These are phyloP conservation scores for Gymnobelideus leadbeateri DNA, from an alignment of 2,113 vertebrate genomes.

Conservation along the genomic window DNA sequence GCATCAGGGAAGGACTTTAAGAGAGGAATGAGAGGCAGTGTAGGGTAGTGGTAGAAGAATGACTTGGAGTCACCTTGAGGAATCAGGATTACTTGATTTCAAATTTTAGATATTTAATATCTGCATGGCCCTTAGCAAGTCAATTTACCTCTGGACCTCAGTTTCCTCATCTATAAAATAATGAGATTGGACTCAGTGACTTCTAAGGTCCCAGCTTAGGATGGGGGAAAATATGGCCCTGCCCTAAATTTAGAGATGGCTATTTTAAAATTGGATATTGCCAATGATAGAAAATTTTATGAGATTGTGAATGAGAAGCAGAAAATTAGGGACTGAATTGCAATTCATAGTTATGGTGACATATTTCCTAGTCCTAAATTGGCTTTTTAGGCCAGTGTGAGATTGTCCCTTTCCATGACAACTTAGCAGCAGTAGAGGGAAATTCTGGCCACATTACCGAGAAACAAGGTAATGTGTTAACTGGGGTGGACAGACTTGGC, in stretches of 20 bases:
- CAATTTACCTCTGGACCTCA: background rate
- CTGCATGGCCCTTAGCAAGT: background rate
- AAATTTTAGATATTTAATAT: background rate
- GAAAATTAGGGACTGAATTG: fast-evolving
- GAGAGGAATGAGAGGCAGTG: background rate
- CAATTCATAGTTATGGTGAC: constrained; percentile 40
- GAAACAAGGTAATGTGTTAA: constrained; percentile 20
- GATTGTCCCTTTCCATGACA: background rate
- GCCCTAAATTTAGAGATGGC: constrained; percentile 8
- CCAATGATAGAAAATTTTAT: constrained; percentile 46
- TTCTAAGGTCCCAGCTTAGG: background rate
- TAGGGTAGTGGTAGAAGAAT: background rate
- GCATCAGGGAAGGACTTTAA: background rate
- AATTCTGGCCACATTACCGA: constrained; percentile 11
- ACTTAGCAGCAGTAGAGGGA: constrained; percentile 25
- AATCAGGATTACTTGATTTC: background rate
- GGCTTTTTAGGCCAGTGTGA: background rate
- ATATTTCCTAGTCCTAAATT: constrained; percentile 38
- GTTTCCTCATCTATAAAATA: background rate
- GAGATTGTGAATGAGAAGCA: background rate
- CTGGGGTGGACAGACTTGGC: background rate
- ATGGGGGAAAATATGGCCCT: background rate
- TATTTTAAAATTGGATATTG: constrained; percentile 45
- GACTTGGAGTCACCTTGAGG: background rate
- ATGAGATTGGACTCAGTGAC: background rate